Conservation (phyloP, 2,888 invertebrate species). For the Gandaritis pyraliata region DNA sequence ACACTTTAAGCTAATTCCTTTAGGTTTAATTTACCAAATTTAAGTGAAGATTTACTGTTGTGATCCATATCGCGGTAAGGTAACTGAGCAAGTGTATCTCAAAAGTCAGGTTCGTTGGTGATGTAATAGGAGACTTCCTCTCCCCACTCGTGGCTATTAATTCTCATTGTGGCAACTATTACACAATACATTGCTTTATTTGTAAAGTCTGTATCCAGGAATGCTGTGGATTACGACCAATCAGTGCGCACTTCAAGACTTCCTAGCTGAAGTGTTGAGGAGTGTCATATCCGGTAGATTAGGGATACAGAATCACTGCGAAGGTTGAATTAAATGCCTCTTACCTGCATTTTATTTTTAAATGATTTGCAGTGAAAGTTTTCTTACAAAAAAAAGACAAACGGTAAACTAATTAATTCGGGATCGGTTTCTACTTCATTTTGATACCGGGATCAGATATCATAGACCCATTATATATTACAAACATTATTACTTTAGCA, state of each 20-base stretch:
- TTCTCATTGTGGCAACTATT: slow-evolving; percentile 26
- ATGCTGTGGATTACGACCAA: slow-evolving; percentile 13
- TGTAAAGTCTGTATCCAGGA: slow-evolving; percentile 20
- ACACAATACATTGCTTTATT: slow-evolving; percentile 33
- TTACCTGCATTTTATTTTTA: too few species aligned
- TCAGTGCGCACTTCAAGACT: background rate
- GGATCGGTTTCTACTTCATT: too few species aligned
- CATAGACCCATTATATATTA: too few species aligned
- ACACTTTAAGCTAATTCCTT: slow-evolving; percentile 27
- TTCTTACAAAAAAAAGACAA: too few species aligned
- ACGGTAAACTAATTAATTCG: too few species aligned
- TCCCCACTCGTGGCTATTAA: slow-evolving; percentile 31
- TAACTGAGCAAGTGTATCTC: slow-evolving; percentile 42
- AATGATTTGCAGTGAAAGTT: too few species aligned
- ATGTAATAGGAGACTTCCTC: slow-evolving; percentile 38
- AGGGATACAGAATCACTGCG: too few species aligned
- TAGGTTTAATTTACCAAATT: slow-evolving; percentile 7
- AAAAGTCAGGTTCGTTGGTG: slow-evolving; percentile 30
- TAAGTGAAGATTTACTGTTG: background rate
- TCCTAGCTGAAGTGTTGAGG: background rate
- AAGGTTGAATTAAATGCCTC: too few species aligned
- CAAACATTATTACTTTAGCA: too few species aligned
- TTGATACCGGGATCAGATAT: too few species aligned
- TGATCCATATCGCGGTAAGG: slow-evolving; percentile 31
- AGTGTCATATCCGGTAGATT: background rate